These are phyloP conservation scores for Pegoplata infirma DNA, from an alignment of 2,888 invertebrate species.

Conservation along the genomic window DNA sequence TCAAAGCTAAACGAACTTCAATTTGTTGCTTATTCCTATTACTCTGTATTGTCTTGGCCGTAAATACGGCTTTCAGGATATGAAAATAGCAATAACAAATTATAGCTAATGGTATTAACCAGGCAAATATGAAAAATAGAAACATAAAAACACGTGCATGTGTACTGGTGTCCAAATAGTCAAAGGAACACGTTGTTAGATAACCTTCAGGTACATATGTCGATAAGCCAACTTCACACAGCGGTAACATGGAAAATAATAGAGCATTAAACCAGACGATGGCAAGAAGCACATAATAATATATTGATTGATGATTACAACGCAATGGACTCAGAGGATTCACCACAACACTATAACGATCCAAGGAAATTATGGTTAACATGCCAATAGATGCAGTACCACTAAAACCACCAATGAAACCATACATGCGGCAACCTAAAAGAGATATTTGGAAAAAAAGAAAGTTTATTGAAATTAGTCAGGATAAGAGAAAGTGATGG, in stretches of 20 bases:
- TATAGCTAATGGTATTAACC: conserved; percentile 84
- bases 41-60: conserved; percentile 79
- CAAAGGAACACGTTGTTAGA: conserved; percentile 91
- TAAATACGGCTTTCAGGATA: conserved; percentile 83
- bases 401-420: conserved; percentile 88
- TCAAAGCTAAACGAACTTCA: conserved; percentile 85
- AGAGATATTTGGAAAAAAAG: no score
- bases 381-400: conserved; percentile 90
- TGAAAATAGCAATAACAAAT: conserved; percentile 87
- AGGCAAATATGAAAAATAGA: conserved; percentile 86
- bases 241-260: conserved; percentile 84
- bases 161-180: conserved; percentile 85
- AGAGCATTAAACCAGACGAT: conserved; percentile 87
- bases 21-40: conserved; percentile 83
- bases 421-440: conserved; percentile 88
- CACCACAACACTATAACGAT: conserved; percentile 90
- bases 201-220: conserved; percentile 90
- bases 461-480: not conserved
- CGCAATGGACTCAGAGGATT: conserved; percentile 85
- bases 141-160: conserved; percentile 85
- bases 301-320: conserved; percentile 82
- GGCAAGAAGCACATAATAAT: conserved; percentile 81
- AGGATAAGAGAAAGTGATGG: not conserved
- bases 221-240: conserved; percentile 84
- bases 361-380: conserved; percentile 87